These are phyloP conservation scores for Megaceryle torquata DNA, from an alignment of 2,113 vertebrate genomes.

Conservation along the genomic window DNA sequence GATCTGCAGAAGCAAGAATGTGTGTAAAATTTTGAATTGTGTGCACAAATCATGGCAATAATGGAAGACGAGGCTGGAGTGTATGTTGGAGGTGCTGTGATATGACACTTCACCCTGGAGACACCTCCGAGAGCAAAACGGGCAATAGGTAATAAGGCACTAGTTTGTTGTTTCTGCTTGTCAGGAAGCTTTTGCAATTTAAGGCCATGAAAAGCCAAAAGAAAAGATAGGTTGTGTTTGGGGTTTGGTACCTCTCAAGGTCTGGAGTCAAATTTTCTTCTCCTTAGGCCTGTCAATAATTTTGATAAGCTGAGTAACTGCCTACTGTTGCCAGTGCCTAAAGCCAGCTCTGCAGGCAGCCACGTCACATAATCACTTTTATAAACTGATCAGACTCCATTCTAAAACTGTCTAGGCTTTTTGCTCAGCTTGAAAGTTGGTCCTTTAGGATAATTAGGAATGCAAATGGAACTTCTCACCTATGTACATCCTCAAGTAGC, in stretches of 20 bases:
- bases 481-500: not conserved
- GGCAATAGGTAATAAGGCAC: not conserved
- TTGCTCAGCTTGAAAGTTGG: not conserved
- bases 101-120: not conserved
- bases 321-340: not conserved
- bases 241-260: not conserved
- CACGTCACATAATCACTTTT: not conserved
- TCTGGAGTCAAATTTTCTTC: not conserved
- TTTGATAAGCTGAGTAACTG: not conserved
- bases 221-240: not conserved
- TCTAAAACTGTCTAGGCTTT: not conserved
- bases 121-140: not conserved
- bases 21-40: not conserved
- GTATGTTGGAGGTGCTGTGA: not conserved
- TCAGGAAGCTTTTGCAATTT: not conserved
- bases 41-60: fast-evolving
- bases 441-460: not conserved
- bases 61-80: not conserved
- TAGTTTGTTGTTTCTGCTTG: not conserved
- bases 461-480: not conserved
- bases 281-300: not conserved
- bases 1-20: not conserved
- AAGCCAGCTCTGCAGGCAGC: not conserved
- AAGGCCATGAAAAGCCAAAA: not conserved
- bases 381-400: not conserved